Conservation (phyloP, 2,888 invertebrate genomes). For the Macrophya annulata region DNA sequence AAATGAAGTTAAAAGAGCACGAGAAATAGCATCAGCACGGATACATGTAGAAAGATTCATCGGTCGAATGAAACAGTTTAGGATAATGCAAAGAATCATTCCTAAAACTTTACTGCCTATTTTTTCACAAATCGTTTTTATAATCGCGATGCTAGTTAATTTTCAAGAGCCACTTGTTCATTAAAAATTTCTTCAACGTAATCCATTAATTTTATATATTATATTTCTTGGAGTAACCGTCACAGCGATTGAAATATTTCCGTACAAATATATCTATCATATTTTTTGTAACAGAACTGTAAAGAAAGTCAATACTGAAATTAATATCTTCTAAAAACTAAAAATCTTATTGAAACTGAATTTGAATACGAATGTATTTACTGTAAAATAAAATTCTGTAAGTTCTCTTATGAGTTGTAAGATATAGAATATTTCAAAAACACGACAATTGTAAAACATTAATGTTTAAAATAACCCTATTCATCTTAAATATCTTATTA, state of each 20-base stretch:
- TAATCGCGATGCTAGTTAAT: constrained; percentile 57
- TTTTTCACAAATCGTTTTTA: constrained; percentile 57
- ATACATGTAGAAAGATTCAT: constrained; percentile 62
- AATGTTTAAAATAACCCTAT: too few species aligned
- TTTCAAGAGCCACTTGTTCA: constrained; percentile 56
- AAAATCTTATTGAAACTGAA: too few species aligned
- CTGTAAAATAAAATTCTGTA: neutral
- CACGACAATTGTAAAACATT: too few species aligned
- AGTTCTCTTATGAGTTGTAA: neutral
- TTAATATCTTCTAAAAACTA: too few species aligned
- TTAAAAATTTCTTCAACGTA: constrained; percentile 14
- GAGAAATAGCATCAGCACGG: constrained; percentile 60
- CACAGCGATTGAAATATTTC: too few species aligned
- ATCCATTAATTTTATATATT: too few species aligned
- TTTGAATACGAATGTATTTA: constrained; percentile 38
- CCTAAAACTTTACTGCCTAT: constrained; percentile 57
- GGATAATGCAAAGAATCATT: constrained; percentile 56
- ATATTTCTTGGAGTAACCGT: too few species aligned
- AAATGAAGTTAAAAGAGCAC: constrained; percentile 53
- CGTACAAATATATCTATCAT: too few species aligned
- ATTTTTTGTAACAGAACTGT: too few species aligned
- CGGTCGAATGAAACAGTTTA: constrained; percentile 60
- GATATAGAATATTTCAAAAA: too few species aligned
- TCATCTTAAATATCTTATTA: neutral
- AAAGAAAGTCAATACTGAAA: too few species aligned